Evolutionary conservation across 1,140 invertebrate species (phyloP).

Genomic region (Cataglyphis hispanica): DNA sequence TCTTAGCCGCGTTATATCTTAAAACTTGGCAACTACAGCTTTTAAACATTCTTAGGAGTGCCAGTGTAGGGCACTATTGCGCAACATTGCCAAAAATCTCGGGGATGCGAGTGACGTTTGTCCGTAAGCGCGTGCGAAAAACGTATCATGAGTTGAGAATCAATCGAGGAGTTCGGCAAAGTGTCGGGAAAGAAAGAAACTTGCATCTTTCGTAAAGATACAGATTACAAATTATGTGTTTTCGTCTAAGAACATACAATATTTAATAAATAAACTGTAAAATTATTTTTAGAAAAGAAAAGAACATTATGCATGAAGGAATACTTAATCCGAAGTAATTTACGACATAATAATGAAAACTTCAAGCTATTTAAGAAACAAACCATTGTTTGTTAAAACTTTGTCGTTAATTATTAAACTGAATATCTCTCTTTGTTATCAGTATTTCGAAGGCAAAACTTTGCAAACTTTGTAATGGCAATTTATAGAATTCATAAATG

Average conservation of each 20-base stretch:
- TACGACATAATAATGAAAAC: neutral
- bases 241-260: neutral
- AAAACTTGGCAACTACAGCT: constrained; percentile 76
- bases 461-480: neutral
- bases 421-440: neutral
- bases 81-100: constrained; percentile 46
- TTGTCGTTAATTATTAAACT: constrained; percentile 16
- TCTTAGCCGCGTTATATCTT: constrained; percentile 64
- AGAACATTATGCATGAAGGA: neutral
- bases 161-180: neutral
- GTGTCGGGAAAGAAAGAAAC: neutral
- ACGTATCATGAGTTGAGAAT: neutral
- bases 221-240: neutral
- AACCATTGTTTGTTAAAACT: constrained; percentile 23
- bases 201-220: neutral
- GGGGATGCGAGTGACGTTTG: neutral
- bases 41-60: constrained; percentile 70
- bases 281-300: neutral
- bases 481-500: constrained; percentile 2
- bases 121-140: neutral
- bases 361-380: neutral
- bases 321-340: neutral
- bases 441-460: neutral
- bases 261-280: neutral
- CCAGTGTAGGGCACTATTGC: neutral